Evolutionary conservation across 2,113 vertebrate species (phyloP), one percentile per base, ranked within the genome.

Genomic region (Phoxinus phoxinus): DNA sequence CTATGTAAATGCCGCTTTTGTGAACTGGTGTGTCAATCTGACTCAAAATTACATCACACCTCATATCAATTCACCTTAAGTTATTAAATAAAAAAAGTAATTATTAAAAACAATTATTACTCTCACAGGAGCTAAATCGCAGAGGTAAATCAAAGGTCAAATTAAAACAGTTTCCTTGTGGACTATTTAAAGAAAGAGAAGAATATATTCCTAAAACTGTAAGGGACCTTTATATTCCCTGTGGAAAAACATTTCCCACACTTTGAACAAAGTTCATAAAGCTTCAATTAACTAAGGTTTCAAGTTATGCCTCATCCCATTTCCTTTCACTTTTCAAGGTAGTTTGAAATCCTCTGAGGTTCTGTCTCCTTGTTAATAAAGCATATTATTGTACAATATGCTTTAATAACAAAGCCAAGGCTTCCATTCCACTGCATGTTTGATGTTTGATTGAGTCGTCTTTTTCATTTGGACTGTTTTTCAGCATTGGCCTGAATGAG

Each of bases 221-320:
- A 89, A 87, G 90, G 86, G 89, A 89, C 88, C 90, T 85, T 87
- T 65, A 83, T 78, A 44, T 85, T 91, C 93, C 94, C 93, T 84
- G 90, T 89, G 83, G 95, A 89, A 92, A 93, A 90, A 90, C 89
- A 61, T 92, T 91, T 89, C 87, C 69, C 85, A 82, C 87, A 86
- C 90, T 93, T 93, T 94, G 89, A 87, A 85, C 86, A 91, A 92
- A 90, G 89, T 93, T 93, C 93, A 94, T 93, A 90, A 91, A 92
- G 91, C 93, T 93, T 93, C 92, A 94, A 92, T 95, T 95, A 94
- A 94, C 90, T 90, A 91, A 92, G 91, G 93, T 87, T 92, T 89
- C 84, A 83, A 88, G 88, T 90, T 90, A 85, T 85, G 9, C 87
- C 71, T 92, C 89, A 92, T 91, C 90, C 91, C 90, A 82, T 87